Evolutionary conservation across 2,888 invertebrate genomes (phyloP), one percentile per base, ranked within the genome.

Genomic region (Coelinius sp.): DNA sequence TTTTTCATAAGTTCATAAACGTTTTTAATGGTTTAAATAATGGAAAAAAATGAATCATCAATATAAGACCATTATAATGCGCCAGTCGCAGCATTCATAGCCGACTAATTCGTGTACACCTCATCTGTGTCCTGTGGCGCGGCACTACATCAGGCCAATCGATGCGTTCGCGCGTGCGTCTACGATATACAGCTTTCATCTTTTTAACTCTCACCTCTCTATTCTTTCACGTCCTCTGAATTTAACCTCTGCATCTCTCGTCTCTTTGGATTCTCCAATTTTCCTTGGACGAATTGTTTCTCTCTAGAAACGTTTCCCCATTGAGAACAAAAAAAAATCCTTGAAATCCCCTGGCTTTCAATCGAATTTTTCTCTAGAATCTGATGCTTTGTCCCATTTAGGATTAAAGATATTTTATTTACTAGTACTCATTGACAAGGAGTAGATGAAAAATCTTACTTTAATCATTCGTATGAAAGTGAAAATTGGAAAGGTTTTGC

Each of bases 151-250:
- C 68, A 53, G 56, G 70, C 75, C 71, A 77, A 82, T 84, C 84
- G 84, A 84, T 84, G 84, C 75, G 74, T 82, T 77, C 80, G 84
- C 84, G 84, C 82, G 78, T 80, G 84, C 84, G 84, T 82, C 80
- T 77, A 74, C 70, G 24, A 71, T 56, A 44, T 73, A 68, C 68
- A 67, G 17, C 68, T 71, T 53, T 72, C 68, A 63, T 68, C 31
- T 71, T 38, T 49, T 49, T 62, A 64, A 63, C 68, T 73, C 74
- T 70, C 71, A 38, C 52, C 66, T 76, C 68, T 31, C 70, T 67
- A n/a, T n/a, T n/a, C n/a, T 65, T 52, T 65, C 38, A 62, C 63
- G 41, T 35, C 62, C 62, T 71, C 59, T n/a, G 31, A 68, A 38
- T 73, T 70, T 67, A 67, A 66, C 31, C 31, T 31, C 31, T 31